Percentiles rank a stretch among this genome's conserved stretches.
phyloP scores from a whole-genome alignment of 2,888 invertebrate genomes.

The Clepsis dumicolana region DNA sequence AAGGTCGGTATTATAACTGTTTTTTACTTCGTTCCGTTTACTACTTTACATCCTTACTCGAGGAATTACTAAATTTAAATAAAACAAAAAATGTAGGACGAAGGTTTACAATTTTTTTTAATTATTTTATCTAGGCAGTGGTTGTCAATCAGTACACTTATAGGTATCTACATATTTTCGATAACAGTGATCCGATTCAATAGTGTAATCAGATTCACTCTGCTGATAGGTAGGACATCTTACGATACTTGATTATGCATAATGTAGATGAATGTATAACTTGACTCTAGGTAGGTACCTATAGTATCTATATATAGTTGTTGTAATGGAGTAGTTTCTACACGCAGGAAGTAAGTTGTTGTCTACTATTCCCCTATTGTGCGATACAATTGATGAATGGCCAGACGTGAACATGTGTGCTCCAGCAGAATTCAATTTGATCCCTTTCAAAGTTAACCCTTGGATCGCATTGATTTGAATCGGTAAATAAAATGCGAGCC shows the following conservation, averaged over 20 bases:
- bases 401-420: slow-evolving; percentile 76
- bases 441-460: slow-evolving; percentile 79
- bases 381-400: slow-evolving; percentile 80
- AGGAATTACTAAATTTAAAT: neutral
- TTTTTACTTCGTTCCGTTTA: slow-evolving; percentile 45
- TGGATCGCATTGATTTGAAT: slow-evolving; percentile 81
- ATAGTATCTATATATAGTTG: slow-evolving; percentile 2
- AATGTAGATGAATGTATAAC: neutral
- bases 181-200: slow-evolving; percentile 9
- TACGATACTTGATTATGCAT: slow-evolving; percentile 1
- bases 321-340: slow-evolving; percentile 44
- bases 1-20: slow-evolving; percentile 55
- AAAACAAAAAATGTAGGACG: neutral
- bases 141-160: slow-evolving; percentile 8
- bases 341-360: slow-evolving; percentile 73
- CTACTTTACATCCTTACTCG: slow-evolving; percentile 48
- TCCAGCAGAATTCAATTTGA: slow-evolving; percentile 79
- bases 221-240: neutral
- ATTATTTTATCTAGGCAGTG: neutral
- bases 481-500: slow-evolving; percentile 67
- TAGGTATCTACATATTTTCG: neutral
- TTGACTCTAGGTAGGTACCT: neutral
- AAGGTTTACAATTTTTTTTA: neutral
- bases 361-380: slow-evolving; percentile 76
- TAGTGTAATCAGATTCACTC: slow-evolving; percentile 11